phyloP scores from a whole-genome alignment of 2,888 invertebrate species.

The Halictus ligatus region DNA sequence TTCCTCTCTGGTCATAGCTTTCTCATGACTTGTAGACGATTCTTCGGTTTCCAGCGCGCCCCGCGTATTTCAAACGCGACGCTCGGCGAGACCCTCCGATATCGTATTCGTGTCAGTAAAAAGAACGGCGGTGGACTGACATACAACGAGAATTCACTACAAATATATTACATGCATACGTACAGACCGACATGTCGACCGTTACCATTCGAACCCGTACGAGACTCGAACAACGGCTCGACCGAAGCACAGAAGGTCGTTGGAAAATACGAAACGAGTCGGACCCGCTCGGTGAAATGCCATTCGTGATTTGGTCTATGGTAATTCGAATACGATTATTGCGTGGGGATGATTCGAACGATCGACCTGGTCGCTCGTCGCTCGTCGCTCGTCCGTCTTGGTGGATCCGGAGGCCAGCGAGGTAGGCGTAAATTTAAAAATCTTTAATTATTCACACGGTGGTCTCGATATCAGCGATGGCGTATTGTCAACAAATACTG shows the following conservation, averaged over 20 bases:
- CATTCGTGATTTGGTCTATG: conserved; percentile 62
- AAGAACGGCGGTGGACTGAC: too few species aligned
- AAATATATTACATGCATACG: too few species aligned
- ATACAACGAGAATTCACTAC: too few species aligned
- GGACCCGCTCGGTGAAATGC: conserved; percentile 45
- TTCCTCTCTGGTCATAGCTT: too few species aligned
- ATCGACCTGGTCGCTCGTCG: conserved; percentile 23
- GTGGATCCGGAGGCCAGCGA: conserved; percentile 63
- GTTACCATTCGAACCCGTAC: neutral
- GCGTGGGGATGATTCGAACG: conserved; percentile 43
- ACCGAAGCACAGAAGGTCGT: conserved; percentile 25
- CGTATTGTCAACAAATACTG: conserved; percentile 90
- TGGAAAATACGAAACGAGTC: conserved; percentile 24
- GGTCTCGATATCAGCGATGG: conserved; percentile 82
- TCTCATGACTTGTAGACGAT: too few species aligned
- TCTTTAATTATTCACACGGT: conserved; percentile 80
- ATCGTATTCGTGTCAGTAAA: too few species aligned
- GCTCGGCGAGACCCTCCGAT: too few species aligned
- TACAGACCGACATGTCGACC: neutral
- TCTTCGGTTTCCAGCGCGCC: too few species aligned
- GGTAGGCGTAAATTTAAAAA: conserved; percentile 70
- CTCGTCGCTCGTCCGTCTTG: conserved; percentile 14
- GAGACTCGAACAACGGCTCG: neutral
- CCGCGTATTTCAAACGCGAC: too few species aligned
- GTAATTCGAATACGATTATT: conserved; percentile 66